phyloP scores from a whole-genome alignment of 2,888 invertebrate genomes.

The Tuberolachnus salignus region DNA sequence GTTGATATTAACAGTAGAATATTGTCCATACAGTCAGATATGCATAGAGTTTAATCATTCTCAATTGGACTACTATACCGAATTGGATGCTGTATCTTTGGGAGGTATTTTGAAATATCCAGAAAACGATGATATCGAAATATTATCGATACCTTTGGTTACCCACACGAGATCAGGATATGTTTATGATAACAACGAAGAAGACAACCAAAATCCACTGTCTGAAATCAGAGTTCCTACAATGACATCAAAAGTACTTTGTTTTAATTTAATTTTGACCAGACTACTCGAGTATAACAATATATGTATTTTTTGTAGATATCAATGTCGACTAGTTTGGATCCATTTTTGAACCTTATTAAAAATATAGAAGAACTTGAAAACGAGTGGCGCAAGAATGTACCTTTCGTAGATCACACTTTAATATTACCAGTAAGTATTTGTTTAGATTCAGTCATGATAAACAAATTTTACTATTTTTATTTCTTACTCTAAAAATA shows the following conservation, averaged over 20 bases:
- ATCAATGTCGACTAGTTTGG: slow-evolving; percentile 35
- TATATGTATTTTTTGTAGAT: slow-evolving; percentile 17
- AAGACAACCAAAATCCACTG: background rate
- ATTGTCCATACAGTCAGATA: slow-evolving; percentile 69
- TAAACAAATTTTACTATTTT: background rate
- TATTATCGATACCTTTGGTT: slow-evolving; percentile 1
- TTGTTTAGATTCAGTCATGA: background rate
- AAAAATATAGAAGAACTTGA: slow-evolving; percentile 52
- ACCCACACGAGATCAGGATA: slow-evolving; percentile 42
- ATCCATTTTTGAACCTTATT: slow-evolving; percentile 47
- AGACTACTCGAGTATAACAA: background rate
- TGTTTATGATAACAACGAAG: slow-evolving; percentile 21
- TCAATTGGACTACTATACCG: slow-evolving; percentile 81
- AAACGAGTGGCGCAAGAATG: slow-evolving; percentile 29
- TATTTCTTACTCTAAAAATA: slow-evolving; percentile 59
- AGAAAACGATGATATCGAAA: slow-evolving; percentile 60
- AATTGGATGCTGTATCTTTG: slow-evolving; percentile 82
- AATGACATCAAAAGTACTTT: slow-evolving; percentile 21
- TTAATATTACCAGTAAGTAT: slow-evolving; percentile 53
- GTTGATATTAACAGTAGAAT: background rate
- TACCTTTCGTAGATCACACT: slow-evolving; percentile 10
- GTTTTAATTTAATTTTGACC: background rate
- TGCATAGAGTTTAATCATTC: slow-evolving; percentile 86
- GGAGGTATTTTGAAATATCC: slow-evolving; percentile 68
- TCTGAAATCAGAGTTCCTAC: slow-evolving; percentile 4